phyloP scores from a whole-genome alignment of 2,113 vertebrate species.

The Tiliqua scincoides region DNA sequence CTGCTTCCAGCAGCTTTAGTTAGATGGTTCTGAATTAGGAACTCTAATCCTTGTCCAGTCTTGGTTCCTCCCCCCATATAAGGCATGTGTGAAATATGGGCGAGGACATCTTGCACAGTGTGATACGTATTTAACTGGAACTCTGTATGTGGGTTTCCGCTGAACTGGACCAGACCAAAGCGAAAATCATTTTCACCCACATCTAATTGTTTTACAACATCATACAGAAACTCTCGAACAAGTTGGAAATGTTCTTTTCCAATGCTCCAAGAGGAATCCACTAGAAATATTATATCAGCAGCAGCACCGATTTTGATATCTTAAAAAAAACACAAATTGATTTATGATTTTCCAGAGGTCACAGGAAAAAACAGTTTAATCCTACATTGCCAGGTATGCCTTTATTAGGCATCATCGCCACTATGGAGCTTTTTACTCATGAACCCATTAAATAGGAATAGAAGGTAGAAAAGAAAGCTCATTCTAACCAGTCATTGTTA shows the following conservation, averaged over 20 bases:
- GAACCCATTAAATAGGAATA: rapidly evolving
- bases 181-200: slow-evolving; percentile 82
- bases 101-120: slow-evolving; percentile 79
- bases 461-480: not conserved
- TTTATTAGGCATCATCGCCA: not conserved
- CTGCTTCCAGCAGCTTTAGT: slow-evolving; percentile 85
- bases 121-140: slow-evolving; percentile 86
- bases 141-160: slow-evolving; percentile 83
- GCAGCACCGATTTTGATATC: slow-evolving; percentile 82
- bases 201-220: slow-evolving; percentile 84
- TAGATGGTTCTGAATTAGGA: slow-evolving; percentile 82
- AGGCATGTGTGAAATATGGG: slow-evolving; percentile 82
- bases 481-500: too few relatives aligned
- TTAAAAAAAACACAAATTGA: slow-evolving; percentile 80
- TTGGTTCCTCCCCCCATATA: slow-evolving; percentile 80
- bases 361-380: not conserved
- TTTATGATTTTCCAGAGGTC: slow-evolving; percentile 75
- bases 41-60: slow-evolving; percentile 86
- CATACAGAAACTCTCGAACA: slow-evolving; percentile 86
- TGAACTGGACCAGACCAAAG: slow-evolving; percentile 90
- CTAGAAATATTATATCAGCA: slow-evolving; percentile 94
- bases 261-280: slow-evolving; percentile 91
- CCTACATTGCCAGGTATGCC: slow-evolving; percentile 15
- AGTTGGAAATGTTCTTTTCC: slow-evolving; percentile 88
- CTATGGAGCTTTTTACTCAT: slow-evolving; percentile 41